A percentile compares a stretch with the other conserved stretches of the same genome.
These are phyloP conservation scores for Nothobranchius kuhntae DNA, from an alignment of 2,113 vertebrate species.

Conservation along the genomic window DNA sequence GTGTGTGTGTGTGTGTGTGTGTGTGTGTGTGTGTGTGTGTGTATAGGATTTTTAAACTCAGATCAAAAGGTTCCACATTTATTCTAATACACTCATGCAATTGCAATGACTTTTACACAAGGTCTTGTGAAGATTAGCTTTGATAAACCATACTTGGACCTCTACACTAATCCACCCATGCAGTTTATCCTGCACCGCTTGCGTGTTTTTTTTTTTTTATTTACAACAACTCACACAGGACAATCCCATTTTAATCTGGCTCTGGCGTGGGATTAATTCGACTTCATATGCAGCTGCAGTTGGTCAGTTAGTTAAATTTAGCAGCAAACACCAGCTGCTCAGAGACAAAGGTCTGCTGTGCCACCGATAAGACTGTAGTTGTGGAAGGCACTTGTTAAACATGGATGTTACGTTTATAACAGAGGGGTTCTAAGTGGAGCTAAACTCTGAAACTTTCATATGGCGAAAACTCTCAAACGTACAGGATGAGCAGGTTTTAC, in stretches of 20 bases:
- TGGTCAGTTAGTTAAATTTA: constrained; percentile 48
- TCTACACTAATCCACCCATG: constrained; percentile 46
- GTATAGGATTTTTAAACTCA: background rate
- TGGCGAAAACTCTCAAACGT: no score
- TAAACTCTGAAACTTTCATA: background rate
- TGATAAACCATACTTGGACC: constrained; percentile 24
- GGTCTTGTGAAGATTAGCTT: constrained; percentile 27
- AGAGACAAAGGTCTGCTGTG: background rate
- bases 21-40: no score
- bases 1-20: no score
- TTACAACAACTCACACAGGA: constrained; percentile 21
- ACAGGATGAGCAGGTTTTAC: no score
- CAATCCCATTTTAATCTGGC: constrained; percentile 46
- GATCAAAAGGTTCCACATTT: background rate
- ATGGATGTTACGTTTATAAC: background rate
- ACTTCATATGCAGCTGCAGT: constrained; percentile 24
- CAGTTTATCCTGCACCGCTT: constrained; percentile 20
- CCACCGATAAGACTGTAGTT: background rate
- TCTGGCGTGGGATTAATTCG: constrained; percentile 44
- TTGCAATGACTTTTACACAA: constrained; percentile 16
- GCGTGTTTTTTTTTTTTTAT: constrained; percentile 7
- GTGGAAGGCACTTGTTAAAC: background rate
- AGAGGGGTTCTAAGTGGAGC: background rate
- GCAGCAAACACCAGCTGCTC: constrained; percentile 2
- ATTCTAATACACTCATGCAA: constrained; percentile 3